Base-by-base conservation (phyloP, 2,888 invertebrate species). In the Ferrisia virgata region DNA sequence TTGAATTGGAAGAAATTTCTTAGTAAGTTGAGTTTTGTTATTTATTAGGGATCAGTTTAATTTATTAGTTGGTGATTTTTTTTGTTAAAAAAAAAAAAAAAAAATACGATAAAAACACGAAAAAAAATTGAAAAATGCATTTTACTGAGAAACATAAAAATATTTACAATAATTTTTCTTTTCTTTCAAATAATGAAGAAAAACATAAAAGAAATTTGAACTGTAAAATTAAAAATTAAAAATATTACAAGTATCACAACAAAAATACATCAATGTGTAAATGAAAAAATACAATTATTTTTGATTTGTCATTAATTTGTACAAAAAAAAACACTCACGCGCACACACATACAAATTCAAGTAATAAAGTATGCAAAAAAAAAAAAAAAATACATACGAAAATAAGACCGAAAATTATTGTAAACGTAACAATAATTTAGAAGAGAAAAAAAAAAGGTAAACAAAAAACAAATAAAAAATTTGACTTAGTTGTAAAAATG, bases 111-210 rank as follows among this genome's bases (percentile, higher is more conserved):
- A 79, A 79, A 43, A 43, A 79, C 39, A 28, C 31, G 15, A 43
- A 28, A 43, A 2, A 25, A 43, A 79, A 43, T 79, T 18, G 22
- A 43, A 43, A 43, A 43, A 47, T 43, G 43, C 39, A 40, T 13
- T 79, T 79, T 79, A 79, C 31, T 79, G 78, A 78, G 40, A 43
- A 79, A 79, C 43, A 79, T 40, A 39, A 79, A 39, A 43, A 36
- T 47, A 79, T 36, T 47, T 79, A 79, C 43, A 79, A 25, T 47
- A 43, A 8, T 79, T 79, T 53, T 69, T 69, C 25, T 4, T 15
- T 13, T 9, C 28, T 15, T 31, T 69, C 31, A 76, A 31, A 76
- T 2, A 43, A 25, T 58, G 58, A 43, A 36, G 43, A 43, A 43
- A 43, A 43, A 43, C 3, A 43, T 25, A 39, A 33, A 39, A 39